phyloP scores from a whole-genome alignment of 2,888 invertebrate genomes.

The Apamea epomidion region DNA sequence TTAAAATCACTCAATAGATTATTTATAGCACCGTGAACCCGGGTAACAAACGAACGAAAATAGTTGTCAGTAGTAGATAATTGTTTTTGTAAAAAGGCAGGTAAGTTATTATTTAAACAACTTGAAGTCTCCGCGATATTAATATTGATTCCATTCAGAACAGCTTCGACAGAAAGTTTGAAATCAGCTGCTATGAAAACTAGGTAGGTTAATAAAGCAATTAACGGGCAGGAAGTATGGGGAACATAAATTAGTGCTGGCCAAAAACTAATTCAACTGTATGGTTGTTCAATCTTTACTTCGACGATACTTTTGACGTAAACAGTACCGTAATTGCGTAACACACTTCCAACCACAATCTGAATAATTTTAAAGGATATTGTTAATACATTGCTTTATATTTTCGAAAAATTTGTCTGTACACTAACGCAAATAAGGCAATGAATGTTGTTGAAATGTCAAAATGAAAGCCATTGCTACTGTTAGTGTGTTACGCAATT shows the following conservation, averaged over 20 bases:
- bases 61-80: not conserved
- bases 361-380: too few species aligned
- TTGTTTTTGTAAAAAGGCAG: not conserved
- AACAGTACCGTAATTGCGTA: not conserved
- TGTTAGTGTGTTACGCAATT: too few species aligned
- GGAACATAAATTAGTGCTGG: not conserved
- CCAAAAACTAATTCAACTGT: not conserved
- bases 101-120: not conserved
- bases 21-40: not conserved
- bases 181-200: not conserved
- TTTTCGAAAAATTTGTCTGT: too few species aligned
- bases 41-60: not conserved
- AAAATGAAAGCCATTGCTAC: too few species aligned
- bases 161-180: not conserved
- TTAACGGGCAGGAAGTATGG: not conserved
- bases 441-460: too few species aligned
- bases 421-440: too few species aligned
- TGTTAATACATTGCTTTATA: too few species aligned
- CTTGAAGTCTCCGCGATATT: not conserved
- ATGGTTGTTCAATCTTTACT: not conserved
- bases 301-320: not conserved
- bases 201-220: not conserved
- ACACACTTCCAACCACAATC: too few species aligned
- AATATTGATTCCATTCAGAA: conserved; percentile 3
- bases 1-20: not conserved